Base-by-base conservation (phyloP, 1,140 invertebrate genomes). In the Tribolium madens region DNA sequence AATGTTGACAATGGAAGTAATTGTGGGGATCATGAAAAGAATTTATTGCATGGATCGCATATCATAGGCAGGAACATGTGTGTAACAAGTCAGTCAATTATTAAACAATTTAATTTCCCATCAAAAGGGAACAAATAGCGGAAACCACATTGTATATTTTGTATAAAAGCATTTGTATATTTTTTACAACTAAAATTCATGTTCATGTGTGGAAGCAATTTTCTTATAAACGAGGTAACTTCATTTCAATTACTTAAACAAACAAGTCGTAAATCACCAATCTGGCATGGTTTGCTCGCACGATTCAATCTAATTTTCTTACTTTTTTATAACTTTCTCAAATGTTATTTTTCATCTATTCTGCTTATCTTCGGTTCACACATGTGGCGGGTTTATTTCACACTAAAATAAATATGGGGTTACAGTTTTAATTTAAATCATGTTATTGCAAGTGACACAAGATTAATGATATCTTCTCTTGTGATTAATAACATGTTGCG, bases 1-100 rank as follows among this genome's bases (percentile, higher is more conserved):
- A 64, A 64, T 3, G 57, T 64, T 64, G 57, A 64, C 57, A 64
- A 64, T 64, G 12, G 57, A 10, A 64, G 57, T 64, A 64, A 64
- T 64, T 64, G 57, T 33, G n/a, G 26, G 57, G 26, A 33, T 33
- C n/a, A 64, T 14, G 14, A 64, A 64, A 12, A 57, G 57, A 64
- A 64, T 42, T 64, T 64, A 64, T 64, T 31, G 26, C 57, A 3
- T 14, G 57, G 21, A 64, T 64, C 57, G 9, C 3, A 14, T 64
- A 26, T 64, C 57, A 64, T 57, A 21, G 52, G 6, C 52, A 57
- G 10, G 36, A 42, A 42, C 36, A 42, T 26, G 21, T 42, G 36
- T 42, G 36, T 42, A 42, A 42, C 36, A 42, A 42, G 36, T 7
- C 36, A 42, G 36, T 10, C 36, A 42, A 42, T 42, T 42, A 42